Evolutionary conservation across 2,113 vertebrate genomes (phyloP).

Genomic region (Sciurus niger): DNA sequence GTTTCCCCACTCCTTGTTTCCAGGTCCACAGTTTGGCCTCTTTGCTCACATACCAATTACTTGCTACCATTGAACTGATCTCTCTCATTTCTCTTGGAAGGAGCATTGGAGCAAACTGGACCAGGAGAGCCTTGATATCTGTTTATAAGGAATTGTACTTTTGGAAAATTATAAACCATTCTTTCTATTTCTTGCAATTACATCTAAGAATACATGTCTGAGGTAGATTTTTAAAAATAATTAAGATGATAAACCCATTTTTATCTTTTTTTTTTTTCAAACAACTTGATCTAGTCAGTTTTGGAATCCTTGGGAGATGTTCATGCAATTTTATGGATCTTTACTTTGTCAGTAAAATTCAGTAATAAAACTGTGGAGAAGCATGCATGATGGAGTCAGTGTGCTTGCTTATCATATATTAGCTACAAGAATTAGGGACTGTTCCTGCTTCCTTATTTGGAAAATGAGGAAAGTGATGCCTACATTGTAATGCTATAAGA

Average conservation of each 20-base stretch:
- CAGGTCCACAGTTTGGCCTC: no score
- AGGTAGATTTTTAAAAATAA: not conserved
- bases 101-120: not conserved
- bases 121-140: not conserved
- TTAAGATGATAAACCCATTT: not conserved
- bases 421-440: not conserved
- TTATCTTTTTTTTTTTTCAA: not conserved
- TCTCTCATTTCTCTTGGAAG: not conserved
- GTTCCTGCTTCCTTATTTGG: not conserved
- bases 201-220: not conserved
- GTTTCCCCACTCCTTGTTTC: not conserved
- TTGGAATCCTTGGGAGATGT: not conserved
- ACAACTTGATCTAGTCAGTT: not conserved
- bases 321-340: not conserved
- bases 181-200: not conserved
- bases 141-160: not conserved
- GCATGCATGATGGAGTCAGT: no score
- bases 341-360: not conserved
- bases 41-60: not conserved
- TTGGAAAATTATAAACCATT: slow-evolving; percentile 40
- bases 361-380: not conserved
- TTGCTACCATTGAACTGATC: not conserved
- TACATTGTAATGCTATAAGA: not conserved
- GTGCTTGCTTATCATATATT: not conserved
- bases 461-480: not conserved